phyloP scores from a whole-genome alignment of 2,888 invertebrate species.

The Rutpela maculata region DNA sequence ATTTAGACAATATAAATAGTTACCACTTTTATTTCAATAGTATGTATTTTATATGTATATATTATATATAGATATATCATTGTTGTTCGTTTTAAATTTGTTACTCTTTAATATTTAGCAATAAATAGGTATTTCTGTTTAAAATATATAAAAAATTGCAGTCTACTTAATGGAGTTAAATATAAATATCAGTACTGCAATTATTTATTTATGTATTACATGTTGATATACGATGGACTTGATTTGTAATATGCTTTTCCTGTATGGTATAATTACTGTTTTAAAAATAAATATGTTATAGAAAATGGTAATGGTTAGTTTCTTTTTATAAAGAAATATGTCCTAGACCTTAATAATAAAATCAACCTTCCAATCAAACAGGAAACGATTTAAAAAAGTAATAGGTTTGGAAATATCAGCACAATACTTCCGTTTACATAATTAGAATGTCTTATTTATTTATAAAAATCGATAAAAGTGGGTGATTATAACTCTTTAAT shows the following conservation, averaged over 20 bases:
- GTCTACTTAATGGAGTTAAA: not conserved
- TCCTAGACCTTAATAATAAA: conserved; percentile 1
- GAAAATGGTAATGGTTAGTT: not conserved
- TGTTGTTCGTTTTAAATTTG: too few species aligned
- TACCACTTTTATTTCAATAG: too few species aligned
- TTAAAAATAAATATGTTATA: conserved; percentile 1
- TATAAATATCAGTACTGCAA: not conserved
- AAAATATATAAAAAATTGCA: not conserved
- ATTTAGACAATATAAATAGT: too few species aligned
- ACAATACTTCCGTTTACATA: not conserved
- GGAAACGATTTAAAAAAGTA: conserved; percentile 4
- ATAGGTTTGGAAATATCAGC: not conserved
- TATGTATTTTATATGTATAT: too few species aligned
- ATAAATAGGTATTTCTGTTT: not conserved
- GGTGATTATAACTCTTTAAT: too few species aligned
- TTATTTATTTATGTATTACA: not conserved
- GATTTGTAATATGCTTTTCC: not conserved
- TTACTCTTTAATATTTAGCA: too few species aligned
- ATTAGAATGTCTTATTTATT: not conserved
- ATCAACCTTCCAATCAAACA: conserved; percentile 10
- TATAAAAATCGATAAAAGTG: too few species aligned
- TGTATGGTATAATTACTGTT: not conserved
- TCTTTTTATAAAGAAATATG: not conserved
- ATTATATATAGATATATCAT: too few species aligned
- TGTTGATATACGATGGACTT: not conserved